Percentiles rank a stretch among this genome's conserved stretches.
Conservation (phyloP, 2,888 invertebrate species). For the Metalampra italica region DNA sequence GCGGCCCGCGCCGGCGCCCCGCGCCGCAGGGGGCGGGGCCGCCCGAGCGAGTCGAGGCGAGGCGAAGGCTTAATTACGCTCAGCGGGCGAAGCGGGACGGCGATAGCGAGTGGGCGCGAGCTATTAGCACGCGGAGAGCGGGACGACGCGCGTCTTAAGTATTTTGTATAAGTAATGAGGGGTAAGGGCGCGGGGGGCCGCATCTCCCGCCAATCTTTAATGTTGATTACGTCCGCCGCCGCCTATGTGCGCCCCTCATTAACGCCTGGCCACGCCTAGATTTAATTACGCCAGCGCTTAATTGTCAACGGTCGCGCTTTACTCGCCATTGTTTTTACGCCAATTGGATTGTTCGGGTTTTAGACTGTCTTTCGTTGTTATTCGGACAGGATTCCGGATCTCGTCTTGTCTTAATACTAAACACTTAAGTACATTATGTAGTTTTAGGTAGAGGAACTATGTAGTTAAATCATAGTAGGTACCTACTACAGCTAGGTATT, state of each 20-base stretch:
- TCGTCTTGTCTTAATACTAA: no score
- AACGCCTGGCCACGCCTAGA: conserved; percentile 72
- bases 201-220: conserved; percentile 79
- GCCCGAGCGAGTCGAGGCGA: conserved; percentile 68
- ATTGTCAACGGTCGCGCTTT: conserved; percentile 46
- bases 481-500: no score
- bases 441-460: no score
- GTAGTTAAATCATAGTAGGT: no score
- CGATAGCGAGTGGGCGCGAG: conserved; percentile 78
- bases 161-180: conserved; percentile 80
- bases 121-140: conserved; percentile 83
- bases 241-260: conserved; percentile 74
- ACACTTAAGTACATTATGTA: no score
- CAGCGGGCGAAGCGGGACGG: conserved; percentile 72
- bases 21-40: conserved; percentile 55
- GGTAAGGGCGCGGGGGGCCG: conserved; percentile 71
- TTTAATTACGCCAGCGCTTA: conserved; percentile 70
- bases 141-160: conserved; percentile 79
- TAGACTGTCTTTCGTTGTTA: conserved; percentile 21
- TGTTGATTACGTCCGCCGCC: conserved; percentile 74
- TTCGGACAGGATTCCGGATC: conserved; percentile 13
- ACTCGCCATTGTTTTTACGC: conserved; percentile 46
- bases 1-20: conserved; percentile 22
- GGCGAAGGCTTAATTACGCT: conserved; percentile 76
- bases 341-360: conserved; percentile 37